Conservation (phyloP, 2,888 invertebrate genomes). For the Sesia apiformis region DNA sequence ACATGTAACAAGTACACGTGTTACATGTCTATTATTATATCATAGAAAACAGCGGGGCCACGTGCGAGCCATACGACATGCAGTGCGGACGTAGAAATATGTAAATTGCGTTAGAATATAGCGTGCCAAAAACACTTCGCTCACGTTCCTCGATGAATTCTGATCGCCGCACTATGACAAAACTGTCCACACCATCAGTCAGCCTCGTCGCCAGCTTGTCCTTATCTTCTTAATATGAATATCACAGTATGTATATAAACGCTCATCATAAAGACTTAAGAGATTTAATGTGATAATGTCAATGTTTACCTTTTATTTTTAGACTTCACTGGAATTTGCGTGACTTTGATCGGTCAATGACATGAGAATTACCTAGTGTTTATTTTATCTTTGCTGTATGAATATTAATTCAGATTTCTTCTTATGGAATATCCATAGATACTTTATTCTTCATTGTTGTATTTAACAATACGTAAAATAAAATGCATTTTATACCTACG, state of each 20-base stretch:
- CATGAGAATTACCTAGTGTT: neutral
- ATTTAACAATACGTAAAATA: too few species aligned
- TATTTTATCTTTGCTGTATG: neutral
- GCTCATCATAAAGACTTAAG: neutral
- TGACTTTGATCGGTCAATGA: neutral
- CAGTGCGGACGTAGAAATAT: slow-evolving; percentile 35
- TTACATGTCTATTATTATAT: slow-evolving; percentile 1
- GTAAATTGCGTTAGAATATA: slow-evolving; percentile 36
- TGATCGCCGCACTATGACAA: slow-evolving; percentile 32
- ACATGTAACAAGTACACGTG: too few species aligned
- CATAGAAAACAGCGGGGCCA: slow-evolving; percentile 20
- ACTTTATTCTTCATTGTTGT: too few species aligned
- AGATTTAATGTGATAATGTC: neutral
- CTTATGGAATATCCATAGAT: too few species aligned
- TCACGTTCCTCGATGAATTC: slow-evolving; percentile 36
- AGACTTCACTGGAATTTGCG: neutral
- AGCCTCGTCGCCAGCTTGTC: neutral
- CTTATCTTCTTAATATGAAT: neutral
- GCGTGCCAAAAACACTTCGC: slow-evolving; percentile 41
- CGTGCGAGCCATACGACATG: slow-evolving; percentile 37
- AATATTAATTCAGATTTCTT: neutral
- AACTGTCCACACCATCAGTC: slow-evolving; percentile 9
- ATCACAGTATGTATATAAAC: neutral
- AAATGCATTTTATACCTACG: too few species aligned
- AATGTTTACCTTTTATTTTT: neutral